Evolutionary conservation across 2,113 vertebrate genomes (phyloP).

Genomic region (Leuciscus idus): DNA sequence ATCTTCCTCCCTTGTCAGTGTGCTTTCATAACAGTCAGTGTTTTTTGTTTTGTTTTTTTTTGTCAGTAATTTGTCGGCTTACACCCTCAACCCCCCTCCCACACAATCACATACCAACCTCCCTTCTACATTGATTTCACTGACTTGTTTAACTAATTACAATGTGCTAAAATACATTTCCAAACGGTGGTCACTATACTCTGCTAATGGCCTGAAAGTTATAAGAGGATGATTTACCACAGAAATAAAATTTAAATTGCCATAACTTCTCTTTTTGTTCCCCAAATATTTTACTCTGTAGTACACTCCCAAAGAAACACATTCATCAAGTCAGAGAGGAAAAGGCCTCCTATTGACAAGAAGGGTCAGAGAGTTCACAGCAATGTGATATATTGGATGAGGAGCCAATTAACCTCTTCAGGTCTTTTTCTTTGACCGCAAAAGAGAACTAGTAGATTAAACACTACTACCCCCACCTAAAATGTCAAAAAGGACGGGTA

Average conservation of each 20-base stretch:
- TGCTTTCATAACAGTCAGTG: constrained; percentile 53
- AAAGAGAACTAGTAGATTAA: constrained; percentile 80
- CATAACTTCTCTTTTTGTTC: constrained; percentile 27
- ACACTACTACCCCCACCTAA: constrained; percentile 70
- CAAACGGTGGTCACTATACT: constrained; percentile 25
- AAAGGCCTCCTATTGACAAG: constrained; percentile 83
- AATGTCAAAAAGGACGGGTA: constrained; percentile 54
- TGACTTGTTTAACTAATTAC: constrained; percentile 51
- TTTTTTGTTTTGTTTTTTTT: constrained; percentile 36
- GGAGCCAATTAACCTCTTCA: constrained; percentile 87
- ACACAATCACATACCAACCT: background rate
- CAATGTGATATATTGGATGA: constrained; percentile 87
- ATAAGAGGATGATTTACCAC: background rate
- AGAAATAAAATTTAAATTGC: constrained; percentile 52
- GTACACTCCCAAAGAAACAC: constrained; percentile 53
- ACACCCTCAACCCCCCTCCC: constrained; percentile 32
- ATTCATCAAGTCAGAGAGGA: constrained; percentile 63
- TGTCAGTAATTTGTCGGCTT: constrained; percentile 59
- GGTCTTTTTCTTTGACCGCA: constrained; percentile 82
- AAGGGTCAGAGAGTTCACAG: constrained; percentile 86
- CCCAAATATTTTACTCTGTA: constrained; percentile 26
- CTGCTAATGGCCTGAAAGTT: background rate
- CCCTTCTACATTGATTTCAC: constrained; percentile 19
- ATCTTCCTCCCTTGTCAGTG: constrained; percentile 64
- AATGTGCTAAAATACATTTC: constrained; percentile 25